These are phyloP conservation scores for Rhinatrema bivittatum DNA, from an alignment of 2,797 vertebrate genomes.

Conservation along the genomic window DNA sequence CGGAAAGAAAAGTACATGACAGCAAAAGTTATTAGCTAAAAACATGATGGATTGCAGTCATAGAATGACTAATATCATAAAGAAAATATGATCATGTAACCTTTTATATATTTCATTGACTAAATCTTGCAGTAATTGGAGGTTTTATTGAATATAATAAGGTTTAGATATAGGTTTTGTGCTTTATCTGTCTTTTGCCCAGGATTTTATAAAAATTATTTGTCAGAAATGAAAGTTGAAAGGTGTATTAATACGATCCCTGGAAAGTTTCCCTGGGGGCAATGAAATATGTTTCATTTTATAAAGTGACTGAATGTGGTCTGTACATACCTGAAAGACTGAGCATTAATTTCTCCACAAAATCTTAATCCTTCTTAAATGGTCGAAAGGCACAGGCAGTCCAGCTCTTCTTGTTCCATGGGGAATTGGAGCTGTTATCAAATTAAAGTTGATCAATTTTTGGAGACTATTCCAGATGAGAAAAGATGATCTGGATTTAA, in stretches of 20 bases:
- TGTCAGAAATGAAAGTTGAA: slow-evolving; percentile 11
- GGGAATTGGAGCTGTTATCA: not conserved
- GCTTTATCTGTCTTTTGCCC: not conserved
- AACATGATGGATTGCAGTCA: too few relatives aligned
- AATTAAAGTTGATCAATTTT: not conserved
- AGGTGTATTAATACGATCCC: not conserved
- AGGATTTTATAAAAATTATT: not conserved
- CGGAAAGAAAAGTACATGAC: too few relatives aligned
- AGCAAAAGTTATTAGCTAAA: too few relatives aligned
- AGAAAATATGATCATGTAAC: too few relatives aligned
- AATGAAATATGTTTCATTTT: slow-evolving; percentile 11
- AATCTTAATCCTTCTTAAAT: slow-evolving; percentile 17
- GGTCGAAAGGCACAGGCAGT: slow-evolving; percentile 12
- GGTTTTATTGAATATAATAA: not conserved
- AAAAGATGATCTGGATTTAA: too few relatives aligned
- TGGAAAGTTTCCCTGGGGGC: slow-evolving; percentile 15
- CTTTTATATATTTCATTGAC: not conserved
- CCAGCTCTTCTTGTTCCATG: not conserved
- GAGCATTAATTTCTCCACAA: slow-evolving; percentile 18
- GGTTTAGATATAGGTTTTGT: not conserved
- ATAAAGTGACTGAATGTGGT: slow-evolving; percentile 11
- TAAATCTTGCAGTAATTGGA: not conserved
- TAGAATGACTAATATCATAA: too few relatives aligned
- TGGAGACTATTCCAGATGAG: not conserved
- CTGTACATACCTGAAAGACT: slow-evolving; percentile 19